A percentile compares a stretch with the other conserved stretches of the same genome.
phyloP scores from a whole-genome alignment of 2,113 vertebrate species.

The Neogobius melanostomus region DNA sequence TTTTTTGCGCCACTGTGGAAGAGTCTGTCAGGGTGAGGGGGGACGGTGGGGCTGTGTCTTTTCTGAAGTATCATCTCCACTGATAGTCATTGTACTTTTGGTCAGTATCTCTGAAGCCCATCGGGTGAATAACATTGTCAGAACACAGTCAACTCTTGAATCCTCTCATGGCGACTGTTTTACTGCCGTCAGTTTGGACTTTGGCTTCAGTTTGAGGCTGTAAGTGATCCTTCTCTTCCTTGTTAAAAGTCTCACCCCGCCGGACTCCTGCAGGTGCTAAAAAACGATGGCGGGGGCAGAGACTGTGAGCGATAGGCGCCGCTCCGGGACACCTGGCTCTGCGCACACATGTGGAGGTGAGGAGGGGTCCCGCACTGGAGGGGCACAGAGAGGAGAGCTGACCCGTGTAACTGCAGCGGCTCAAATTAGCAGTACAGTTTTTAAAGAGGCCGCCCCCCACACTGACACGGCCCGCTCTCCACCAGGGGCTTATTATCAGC shows the following conservation, averaged over 20 bases:
- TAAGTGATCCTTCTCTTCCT: constrained; percentile 57
- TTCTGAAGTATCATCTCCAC: no score
- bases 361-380: constrained; percentile 18
- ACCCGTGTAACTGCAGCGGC: constrained; percentile 56
- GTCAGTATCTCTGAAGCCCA: no score
- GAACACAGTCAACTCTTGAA: no score
- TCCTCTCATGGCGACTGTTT: constrained; percentile 50
- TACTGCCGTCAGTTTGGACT: constrained; percentile 50
- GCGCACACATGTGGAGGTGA: constrained; percentile 9
- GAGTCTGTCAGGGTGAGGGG: no score
- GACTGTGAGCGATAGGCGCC: constrained; percentile 58
- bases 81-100: no score
- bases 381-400: constrained; percentile 36
- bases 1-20: no score
- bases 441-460: constrained; percentile 62
- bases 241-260: constrained; percentile 67
- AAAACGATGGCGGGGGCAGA: constrained; percentile 60
- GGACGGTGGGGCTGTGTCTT: no score
- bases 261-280: constrained; percentile 56
- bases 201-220: constrained; percentile 56
- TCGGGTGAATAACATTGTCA: no score
- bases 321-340: constrained; percentile 54
- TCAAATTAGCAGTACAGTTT: constrained; percentile 53
- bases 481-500: constrained; percentile 44
- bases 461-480: constrained; percentile 29